Evolutionary conservation across 2,113 vertebrate species (phyloP).

Genomic region (Sinocyclocheilus anophthalmus): DNA sequence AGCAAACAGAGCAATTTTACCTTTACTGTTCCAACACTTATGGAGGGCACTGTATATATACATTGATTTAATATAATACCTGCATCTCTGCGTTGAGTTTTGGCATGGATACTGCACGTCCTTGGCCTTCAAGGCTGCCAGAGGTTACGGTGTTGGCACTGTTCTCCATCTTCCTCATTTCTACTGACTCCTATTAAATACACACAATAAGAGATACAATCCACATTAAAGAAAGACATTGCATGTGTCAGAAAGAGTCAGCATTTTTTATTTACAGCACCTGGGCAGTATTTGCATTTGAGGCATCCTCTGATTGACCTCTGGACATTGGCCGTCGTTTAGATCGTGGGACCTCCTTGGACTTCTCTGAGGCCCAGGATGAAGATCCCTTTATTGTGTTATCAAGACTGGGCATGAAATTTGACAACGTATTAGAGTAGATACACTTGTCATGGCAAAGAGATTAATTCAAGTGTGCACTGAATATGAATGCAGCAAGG

Average conservation of each 20-base stretch:
- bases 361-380: slow-evolving; percentile 84
- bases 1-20: too few relatives aligned
- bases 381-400: slow-evolving; percentile 80
- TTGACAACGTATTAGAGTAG: slow-evolving; percentile 12
- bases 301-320: slow-evolving; percentile 84
- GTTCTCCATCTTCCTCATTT: slow-evolving; percentile 86
- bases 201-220: background rate
- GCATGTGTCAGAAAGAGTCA: background rate
- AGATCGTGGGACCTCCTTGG: slow-evolving; percentile 76
- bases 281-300: slow-evolving; percentile 65
- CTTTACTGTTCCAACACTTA: too few relatives aligned
- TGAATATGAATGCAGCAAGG: background rate
- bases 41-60: too few relatives aligned
- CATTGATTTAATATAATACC: slow-evolving; percentile 69
- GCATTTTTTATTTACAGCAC: slow-evolving; percentile 54
- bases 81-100: slow-evolving; percentile 86
- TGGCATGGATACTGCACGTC: slow-evolving; percentile 91
- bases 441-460: background rate
- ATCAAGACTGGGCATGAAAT: slow-evolving; percentile 72
- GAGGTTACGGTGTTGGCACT: slow-evolving; percentile 77
- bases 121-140: slow-evolving; percentile 86
- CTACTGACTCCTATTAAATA: slow-evolving; percentile 79
- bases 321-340: slow-evolving; percentile 75
- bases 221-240: background rate
- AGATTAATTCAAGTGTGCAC: background rate